Percentiles rank a stretch among this genome's conserved stretches.
These are phyloP conservation scores for Chirona hameri DNA, from an alignment of 2,888 invertebrate species.

Conservation along the genomic window DNA sequence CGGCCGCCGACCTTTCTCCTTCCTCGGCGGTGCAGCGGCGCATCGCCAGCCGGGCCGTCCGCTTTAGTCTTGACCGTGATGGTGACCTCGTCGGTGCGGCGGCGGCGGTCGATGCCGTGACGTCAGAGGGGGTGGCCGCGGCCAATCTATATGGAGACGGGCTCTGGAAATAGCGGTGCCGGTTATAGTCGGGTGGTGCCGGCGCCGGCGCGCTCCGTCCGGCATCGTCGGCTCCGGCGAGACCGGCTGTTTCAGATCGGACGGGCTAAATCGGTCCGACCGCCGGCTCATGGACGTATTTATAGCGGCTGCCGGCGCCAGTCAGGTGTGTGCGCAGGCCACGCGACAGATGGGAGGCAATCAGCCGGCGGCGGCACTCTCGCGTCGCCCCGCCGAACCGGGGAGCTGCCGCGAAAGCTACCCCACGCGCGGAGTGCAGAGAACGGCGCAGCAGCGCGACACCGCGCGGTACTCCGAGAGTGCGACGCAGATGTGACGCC, in stretches of 20 bases:
- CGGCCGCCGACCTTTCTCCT: background rate
- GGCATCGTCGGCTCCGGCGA: background rate
- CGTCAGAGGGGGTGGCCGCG: background rate
- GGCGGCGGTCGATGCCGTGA: constrained; percentile 6
- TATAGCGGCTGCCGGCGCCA: background rate
- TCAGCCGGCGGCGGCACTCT: too few relatives aligned
- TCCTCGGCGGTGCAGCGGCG: background rate
- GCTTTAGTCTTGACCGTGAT: constrained; percentile 14
- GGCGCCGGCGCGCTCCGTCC: background rate
- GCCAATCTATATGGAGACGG: constrained; percentile 22
- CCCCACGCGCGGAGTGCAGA: background rate
- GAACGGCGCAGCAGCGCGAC: background rate
- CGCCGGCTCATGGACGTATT: background rate
- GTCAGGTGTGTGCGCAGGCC: background rate
- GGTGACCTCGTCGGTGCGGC: background rate
- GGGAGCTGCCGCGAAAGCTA: background rate
- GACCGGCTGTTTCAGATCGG: background rate
- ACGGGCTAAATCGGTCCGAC: background rate
- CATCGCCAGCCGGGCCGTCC: background rate
- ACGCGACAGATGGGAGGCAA: background rate
- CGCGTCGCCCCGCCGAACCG: background rate
- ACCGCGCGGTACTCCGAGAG: background rate
- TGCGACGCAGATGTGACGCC: too few relatives aligned
- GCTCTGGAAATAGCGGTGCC: background rate
- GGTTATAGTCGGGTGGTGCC: background rate